Conservation (phyloP, 2,797 vertebrate genomes). For the Poeciliopsis infans region DNA sequence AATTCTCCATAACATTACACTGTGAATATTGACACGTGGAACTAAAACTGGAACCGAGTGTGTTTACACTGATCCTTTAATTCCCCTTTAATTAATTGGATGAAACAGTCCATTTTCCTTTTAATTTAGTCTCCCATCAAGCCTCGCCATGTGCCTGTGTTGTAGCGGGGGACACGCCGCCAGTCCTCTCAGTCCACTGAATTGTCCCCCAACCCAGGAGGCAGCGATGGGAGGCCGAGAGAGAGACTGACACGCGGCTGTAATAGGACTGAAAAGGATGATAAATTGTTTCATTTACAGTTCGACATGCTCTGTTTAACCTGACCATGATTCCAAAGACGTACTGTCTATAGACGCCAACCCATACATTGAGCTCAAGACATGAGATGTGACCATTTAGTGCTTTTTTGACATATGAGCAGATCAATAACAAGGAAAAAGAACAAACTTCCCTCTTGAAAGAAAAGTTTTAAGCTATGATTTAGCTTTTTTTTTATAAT, state of each 20-base stretch:
- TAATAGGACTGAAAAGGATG: constrained; percentile 69
- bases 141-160: not conserved
- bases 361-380: constrained; percentile 23
- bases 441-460: not conserved
- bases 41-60: not conserved
- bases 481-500: not conserved
- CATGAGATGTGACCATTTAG: constrained; percentile 29
- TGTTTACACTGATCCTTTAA: not conserved
- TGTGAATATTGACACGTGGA: not conserved
- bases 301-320: constrained; percentile 64
- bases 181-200: constrained; percentile 24
- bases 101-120: constrained; percentile 5
- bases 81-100: constrained; percentile 14
- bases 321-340: constrained; percentile 52
- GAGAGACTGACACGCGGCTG: constrained; percentile 54
- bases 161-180: constrained; percentile 8
- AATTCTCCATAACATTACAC: not conserved
- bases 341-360: constrained; percentile 41
- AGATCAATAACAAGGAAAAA: constrained; percentile 1
- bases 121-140: constrained; percentile 3
- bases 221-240: constrained; percentile 41
- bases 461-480: not conserved
- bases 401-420: constrained; percentile 23
- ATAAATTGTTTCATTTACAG: constrained; percentile 69
- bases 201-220: constrained; percentile 45